Percentiles rank a stretch among this genome's conserved stretches.
Conservation (phyloP, 2,797 vertebrate genomes). For the Cynodonichthys magdalenae region DNA sequence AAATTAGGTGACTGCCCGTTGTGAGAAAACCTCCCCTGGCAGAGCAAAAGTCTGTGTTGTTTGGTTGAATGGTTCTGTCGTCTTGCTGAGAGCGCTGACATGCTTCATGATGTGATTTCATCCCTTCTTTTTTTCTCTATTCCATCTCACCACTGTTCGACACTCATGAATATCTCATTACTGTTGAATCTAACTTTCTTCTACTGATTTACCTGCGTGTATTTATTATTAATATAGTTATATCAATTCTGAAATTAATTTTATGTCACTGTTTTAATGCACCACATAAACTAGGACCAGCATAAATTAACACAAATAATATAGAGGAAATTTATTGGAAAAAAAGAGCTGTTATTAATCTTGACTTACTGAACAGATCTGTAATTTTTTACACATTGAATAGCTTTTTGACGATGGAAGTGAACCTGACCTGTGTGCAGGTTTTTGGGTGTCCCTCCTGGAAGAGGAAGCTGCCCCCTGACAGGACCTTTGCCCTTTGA, state of each 20-base stretch:
- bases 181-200: not conserved
- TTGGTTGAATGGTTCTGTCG: constrained; percentile 17
- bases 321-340: not conserved
- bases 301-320: not conserved
- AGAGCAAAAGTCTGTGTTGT: constrained; percentile 23
- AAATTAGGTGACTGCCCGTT: constrained; percentile 24
- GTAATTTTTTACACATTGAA: not conserved
- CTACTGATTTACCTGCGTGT: not conserved
- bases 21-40: constrained; percentile 6
- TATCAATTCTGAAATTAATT: not conserved
- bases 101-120: constrained; percentile 24
- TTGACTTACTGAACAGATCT: too few relatives aligned
- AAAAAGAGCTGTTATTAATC: not conserved
- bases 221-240: not conserved
- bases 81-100: constrained; percentile 26
- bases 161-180: constrained; percentile 1
- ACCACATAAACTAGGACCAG: not conserved
- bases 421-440: constrained; percentile 66
- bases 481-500: constrained; percentile 91
- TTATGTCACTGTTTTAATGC: not conserved
- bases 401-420: not conserved
- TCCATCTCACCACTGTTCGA: not conserved
- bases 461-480: constrained; percentile 94
- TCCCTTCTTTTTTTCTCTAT: constrained; percentile 13
- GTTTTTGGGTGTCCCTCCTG: constrained; percentile 93